These are phyloP conservation scores for Tetramorium alpestre DNA, from an alignment of 1,140 invertebrate genomes.

Conservation along the genomic window DNA sequence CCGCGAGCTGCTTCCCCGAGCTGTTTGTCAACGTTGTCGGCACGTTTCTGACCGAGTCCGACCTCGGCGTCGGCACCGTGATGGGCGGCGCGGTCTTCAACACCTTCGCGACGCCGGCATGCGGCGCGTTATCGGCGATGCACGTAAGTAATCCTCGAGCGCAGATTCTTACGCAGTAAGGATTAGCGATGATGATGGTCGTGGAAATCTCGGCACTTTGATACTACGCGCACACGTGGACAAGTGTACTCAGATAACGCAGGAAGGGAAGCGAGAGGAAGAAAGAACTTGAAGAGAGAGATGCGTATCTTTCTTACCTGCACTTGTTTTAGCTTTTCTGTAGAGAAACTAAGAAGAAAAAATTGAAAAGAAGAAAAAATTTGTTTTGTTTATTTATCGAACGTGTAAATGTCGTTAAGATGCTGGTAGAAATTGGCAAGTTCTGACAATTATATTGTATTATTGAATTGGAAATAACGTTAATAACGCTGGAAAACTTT, in stretches of 20 bases:
- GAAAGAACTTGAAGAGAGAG: not conserved
- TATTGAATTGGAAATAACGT: not conserved
- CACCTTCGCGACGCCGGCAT: constrained; percentile 93
- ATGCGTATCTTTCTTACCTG: not conserved
- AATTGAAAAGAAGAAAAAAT: not conserved
- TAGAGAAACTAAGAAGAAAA: not conserved
- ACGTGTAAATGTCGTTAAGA: too few relatives aligned
- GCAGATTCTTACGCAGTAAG: not conserved
- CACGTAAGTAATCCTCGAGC: constrained; percentile 86
- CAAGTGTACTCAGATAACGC: not conserved
- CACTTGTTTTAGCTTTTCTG: not conserved
- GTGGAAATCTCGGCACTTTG: not conserved
- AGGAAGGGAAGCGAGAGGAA: not conserved
- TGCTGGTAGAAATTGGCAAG: not conserved
- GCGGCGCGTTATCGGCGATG: constrained; percentile 92
- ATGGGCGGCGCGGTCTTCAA: constrained; percentile 96
- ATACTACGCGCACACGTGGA: not conserved
- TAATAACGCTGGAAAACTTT: not conserved
- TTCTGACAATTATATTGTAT: not conserved
- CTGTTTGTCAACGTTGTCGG: constrained; percentile 96
- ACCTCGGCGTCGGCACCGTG: constrained; percentile 94
- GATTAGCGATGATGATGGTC: not conserved
- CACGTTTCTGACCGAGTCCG: constrained; percentile 91
- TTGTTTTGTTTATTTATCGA: not conserved
- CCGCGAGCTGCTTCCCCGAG: constrained; percentile 95